phyloP scores from a whole-genome alignment of 2,113 vertebrate genomes.

The western clawed frog (Xenopus tropicalis) region DNA sequence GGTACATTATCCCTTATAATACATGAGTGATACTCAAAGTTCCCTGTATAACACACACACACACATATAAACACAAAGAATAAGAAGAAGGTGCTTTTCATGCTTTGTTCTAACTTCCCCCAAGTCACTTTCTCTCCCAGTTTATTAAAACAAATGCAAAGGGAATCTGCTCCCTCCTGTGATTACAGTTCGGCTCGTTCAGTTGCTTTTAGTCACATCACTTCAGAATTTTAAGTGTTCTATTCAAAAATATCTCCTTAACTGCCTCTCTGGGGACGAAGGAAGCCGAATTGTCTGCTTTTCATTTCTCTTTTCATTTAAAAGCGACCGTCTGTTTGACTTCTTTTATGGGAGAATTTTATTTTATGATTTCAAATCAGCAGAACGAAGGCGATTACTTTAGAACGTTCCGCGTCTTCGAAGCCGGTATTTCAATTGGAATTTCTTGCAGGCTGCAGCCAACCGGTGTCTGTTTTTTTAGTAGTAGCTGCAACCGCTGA shows the following conservation, averaged over 20 bases:
- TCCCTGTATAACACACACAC: too few species aligned
- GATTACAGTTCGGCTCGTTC: neutral
- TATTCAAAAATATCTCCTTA: constrained; percentile 30
- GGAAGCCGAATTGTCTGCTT: constrained; percentile 20
- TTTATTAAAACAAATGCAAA: constrained; percentile 22
- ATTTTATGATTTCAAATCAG: neutral
- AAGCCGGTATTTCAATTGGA: neutral
- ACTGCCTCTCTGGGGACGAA: constrained; percentile 35
- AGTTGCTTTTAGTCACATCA: constrained; percentile 27
- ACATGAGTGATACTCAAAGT: too few species aligned
- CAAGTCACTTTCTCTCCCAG: constrained; percentile 15
- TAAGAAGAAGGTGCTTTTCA: too few species aligned
- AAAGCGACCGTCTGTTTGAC: constrained; percentile 2
- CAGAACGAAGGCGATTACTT: neutral
- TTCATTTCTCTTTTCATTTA: constrained; percentile 21
- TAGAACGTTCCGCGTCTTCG: neutral
- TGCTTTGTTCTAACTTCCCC: too few species aligned
- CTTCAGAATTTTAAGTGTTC: constrained; percentile 41
- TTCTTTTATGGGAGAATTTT: neutral
- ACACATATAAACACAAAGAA: too few species aligned
- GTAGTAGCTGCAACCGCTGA: too few species aligned
- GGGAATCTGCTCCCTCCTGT: constrained; percentile 4
- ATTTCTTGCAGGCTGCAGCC: too few species aligned
- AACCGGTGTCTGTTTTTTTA: too few species aligned
- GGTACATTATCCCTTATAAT: too few species aligned